Evolutionary conservation across 2,888 invertebrate genomes (phyloP), one percentile per base, ranked within the genome.

Genomic region (Phalangium opilio): DNA sequence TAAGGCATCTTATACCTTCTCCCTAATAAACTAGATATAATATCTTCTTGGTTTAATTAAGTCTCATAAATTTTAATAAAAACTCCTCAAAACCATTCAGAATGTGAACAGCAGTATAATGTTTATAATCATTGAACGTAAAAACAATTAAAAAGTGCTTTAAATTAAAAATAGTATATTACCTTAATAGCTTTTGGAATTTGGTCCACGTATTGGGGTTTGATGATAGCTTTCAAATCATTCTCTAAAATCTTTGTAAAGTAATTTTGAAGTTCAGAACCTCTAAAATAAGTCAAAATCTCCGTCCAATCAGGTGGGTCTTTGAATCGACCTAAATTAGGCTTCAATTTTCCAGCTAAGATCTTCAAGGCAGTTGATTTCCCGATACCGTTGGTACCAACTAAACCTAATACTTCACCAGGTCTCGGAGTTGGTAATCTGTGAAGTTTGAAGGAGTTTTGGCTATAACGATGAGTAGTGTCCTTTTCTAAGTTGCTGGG

Each of bases 191-290:
- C 93, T 69, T 87, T 89, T 0, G 98, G 96, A 63, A 98, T 96
- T 70, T 96, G 96, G 73, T 98, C 98, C 46, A 99, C 98, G 72
- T 98, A 98, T 66, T 98, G 98, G 1, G 96, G 96, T 68, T 98
- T 98, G 50, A 98, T 91, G 46, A 98, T 74, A 34, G 96, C 95
- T 66, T 93, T 96, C 41, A 99, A 70, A 65, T 98, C 85, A 71
- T 99, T 96, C 67, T 98, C 98, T 46, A 98, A 71, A 62, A 98
- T 93, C 69, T 95, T 95, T 0, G 93, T 96, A 65, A 98, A 98
- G 67, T 93, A 98, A 67, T 98, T 98, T 67, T 99, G 98, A 55
- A 98, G 73, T 65, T 98, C 98, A 5, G 93, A 95, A 45, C 98
- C 98, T 60, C 98, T 82, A 71, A 98, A 98, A 65, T 98, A 85